These are phyloP conservation scores for Drosophila anceps DNA, from an alignment of 2,888 invertebrate species.

Conservation along the genomic window DNA sequence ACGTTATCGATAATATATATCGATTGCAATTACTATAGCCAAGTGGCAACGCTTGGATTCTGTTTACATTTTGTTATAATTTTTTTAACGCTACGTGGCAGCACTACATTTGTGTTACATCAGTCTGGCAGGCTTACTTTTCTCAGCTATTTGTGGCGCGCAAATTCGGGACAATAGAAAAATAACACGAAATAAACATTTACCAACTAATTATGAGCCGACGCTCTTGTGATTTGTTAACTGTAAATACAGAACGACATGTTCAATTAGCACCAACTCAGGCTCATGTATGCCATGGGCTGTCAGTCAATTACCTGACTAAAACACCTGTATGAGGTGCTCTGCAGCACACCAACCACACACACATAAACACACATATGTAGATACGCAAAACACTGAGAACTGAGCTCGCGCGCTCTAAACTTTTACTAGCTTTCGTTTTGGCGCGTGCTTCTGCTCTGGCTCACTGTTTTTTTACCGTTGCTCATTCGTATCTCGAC, in stretches of 20 bases:
- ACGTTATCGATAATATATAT: not conserved
- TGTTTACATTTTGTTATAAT: not conserved
- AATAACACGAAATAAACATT: conserved; percentile 31
- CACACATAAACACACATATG: conserved; percentile 1
- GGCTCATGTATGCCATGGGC: conserved; percentile 17
- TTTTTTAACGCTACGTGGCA: conserved; percentile 11
- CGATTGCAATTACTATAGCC: not conserved
- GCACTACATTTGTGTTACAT: conserved; percentile 1
- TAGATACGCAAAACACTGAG: conserved; percentile 3
- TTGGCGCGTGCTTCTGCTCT: conserved; percentile 60
- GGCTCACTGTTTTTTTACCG: conserved; percentile 62
- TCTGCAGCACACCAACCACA: conserved; percentile 1
- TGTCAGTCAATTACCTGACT: conserved; percentile 17
- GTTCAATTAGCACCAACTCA: conserved; percentile 63
- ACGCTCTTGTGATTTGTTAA: conserved; percentile 45
- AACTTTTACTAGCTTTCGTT: conserved; percentile 67
- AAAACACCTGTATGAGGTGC: conserved; percentile 58
- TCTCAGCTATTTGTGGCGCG: conserved; percentile 33
- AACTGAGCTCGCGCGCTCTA: conserved; percentile 42
- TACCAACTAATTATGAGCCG: conserved; percentile 24
- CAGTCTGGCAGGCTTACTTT: conserved; percentile 8
- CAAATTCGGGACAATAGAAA: conserved; percentile 17
- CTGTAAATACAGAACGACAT: conserved; percentile 57
- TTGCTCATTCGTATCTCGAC: conserved; percentile 75
- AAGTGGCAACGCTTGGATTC: conserved; percentile 15